These are phyloP conservation scores for Synaphobranchus kaupii DNA, from an alignment of 2,797 vertebrate genomes.

Conservation along the genomic window DNA sequence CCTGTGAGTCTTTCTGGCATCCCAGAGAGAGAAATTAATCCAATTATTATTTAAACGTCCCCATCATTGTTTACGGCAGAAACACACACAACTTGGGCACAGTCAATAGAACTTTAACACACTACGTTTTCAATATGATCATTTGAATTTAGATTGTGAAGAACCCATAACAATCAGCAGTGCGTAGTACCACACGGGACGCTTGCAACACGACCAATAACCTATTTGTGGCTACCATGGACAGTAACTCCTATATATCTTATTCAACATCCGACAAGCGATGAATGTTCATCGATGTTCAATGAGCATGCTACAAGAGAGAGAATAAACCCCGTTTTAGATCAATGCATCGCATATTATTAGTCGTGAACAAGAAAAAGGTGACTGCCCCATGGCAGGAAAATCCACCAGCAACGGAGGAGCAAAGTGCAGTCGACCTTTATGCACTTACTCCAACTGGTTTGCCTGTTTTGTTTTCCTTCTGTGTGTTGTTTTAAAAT, in stretches of 20 bases:
- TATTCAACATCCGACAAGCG: neutral
- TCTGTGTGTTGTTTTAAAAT: neutral
- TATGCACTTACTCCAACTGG: too few species aligned
- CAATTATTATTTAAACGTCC: neutral
- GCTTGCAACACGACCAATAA: neutral
- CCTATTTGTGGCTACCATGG: conserved; percentile 13
- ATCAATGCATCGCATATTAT: neutral
- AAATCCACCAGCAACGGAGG: conserved; percentile 13
- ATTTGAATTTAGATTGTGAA: neutral
- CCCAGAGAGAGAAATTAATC: conserved; percentile 2
- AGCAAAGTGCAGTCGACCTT: conserved; percentile 4
- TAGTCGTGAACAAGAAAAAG: neutral
- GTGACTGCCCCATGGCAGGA: neutral
- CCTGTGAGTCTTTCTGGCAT: neutral
- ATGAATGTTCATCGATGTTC: neutral
- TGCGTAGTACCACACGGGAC: neutral
- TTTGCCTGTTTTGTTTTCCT: neutral
- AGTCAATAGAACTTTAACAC: neutral
- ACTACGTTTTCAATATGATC: neutral
- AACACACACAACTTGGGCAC: neutral
- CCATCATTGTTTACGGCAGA: neutral
- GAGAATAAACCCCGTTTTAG: neutral
- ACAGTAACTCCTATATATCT: conserved; percentile 15
- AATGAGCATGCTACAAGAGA: neutral
- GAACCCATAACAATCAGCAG: neutral